Evolutionary conservation across 2,888 invertebrate genomes (phyloP).

Genomic region (Ormyrus pomaceus): DNA sequence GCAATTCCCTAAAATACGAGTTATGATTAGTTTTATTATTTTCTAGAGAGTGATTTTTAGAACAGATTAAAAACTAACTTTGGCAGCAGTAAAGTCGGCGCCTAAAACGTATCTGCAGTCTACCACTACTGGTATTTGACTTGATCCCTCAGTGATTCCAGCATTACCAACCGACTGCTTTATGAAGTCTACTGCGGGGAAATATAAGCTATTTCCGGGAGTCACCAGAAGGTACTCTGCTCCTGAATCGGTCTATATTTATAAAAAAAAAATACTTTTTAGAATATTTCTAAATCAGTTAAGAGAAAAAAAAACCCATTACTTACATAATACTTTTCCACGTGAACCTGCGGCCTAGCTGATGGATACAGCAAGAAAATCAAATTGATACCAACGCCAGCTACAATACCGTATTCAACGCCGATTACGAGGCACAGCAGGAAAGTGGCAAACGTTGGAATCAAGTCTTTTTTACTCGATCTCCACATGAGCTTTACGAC

Average conservation of each 20-base stretch:
- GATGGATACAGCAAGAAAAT: slow-evolving; percentile 88
- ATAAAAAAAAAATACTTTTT: slow-evolving; percentile 62
- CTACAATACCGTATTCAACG: slow-evolving; percentile 90
- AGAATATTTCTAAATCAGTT: background rate
- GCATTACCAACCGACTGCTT: slow-evolving; percentile 87
- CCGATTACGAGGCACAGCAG: slow-evolving; percentile 87
- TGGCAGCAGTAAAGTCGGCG: slow-evolving; percentile 91
- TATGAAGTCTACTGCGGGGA: slow-evolving; percentile 90
- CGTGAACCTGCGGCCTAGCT: slow-evolving; percentile 85
- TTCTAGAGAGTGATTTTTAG: background rate
- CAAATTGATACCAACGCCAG: slow-evolving; percentile 88
- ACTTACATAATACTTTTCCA: slow-evolving; percentile 83
- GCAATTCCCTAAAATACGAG: slow-evolving; percentile 81
- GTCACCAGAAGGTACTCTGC: slow-evolving; percentile 86
- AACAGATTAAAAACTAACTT: slow-evolving; percentile 67
- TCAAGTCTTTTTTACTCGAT: slow-evolving; percentile 86
- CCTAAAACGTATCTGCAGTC: slow-evolving; percentile 89
- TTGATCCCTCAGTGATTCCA: slow-evolving; percentile 82
- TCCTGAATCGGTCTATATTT: slow-evolving; percentile 81
- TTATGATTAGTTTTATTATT: slow-evolving; percentile 11
- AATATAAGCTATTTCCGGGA: slow-evolving; percentile 88
- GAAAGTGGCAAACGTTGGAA: slow-evolving; percentile 90
- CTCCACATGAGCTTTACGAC: slow-evolving; percentile 91
- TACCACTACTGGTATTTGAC: slow-evolving; percentile 86
- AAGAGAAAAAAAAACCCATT: background rate